A percentile compares a stretch with the other conserved stretches of the same genome.
Conservation (phyloP, 92 coral and sea anemone genomes). For the Blastomussa wellsi region DNA sequence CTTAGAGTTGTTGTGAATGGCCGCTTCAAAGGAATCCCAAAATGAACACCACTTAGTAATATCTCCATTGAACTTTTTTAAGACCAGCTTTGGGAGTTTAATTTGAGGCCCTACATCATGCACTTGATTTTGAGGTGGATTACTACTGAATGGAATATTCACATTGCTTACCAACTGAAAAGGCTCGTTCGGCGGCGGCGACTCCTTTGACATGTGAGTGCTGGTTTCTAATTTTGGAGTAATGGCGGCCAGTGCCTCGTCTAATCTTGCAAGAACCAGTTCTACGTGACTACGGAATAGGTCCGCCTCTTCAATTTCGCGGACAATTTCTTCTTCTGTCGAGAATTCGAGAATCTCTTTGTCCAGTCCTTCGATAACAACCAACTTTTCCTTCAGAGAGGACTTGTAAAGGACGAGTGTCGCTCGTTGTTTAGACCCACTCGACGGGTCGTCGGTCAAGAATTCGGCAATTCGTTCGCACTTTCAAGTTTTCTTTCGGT, state of each 20-base stretch:
- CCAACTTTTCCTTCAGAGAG: neutral
- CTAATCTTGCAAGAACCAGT: slow-evolving; percentile 5
- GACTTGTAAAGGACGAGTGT: neutral
- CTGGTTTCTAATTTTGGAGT: neutral
- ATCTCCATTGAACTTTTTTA: slow-evolving; percentile 32
- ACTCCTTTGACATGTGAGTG: neutral
- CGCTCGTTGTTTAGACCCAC: neutral
- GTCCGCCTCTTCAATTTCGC: neutral
- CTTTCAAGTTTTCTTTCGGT: neutral
- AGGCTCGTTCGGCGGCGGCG: neutral
- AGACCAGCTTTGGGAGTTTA: neutral
- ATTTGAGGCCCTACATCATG: neutral
- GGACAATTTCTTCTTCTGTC: neutral
- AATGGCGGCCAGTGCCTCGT: neutral
- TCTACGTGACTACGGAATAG: neutral
- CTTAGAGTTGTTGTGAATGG: slow-evolving; percentile 50
- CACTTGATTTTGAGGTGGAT: neutral
- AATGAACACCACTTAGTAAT: slow-evolving; percentile 56
- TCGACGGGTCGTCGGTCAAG: neutral
- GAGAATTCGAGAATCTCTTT: slow-evolving; percentile 1
- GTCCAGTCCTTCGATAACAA: neutral
- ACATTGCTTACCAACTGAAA: neutral
- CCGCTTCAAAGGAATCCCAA: slow-evolving; percentile 56
- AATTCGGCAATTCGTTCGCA: neutral
- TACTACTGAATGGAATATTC: neutral